Evolutionary conservation across 1,140 invertebrate genomes (phyloP).

Genomic region (Drosophila rufa): DNA sequence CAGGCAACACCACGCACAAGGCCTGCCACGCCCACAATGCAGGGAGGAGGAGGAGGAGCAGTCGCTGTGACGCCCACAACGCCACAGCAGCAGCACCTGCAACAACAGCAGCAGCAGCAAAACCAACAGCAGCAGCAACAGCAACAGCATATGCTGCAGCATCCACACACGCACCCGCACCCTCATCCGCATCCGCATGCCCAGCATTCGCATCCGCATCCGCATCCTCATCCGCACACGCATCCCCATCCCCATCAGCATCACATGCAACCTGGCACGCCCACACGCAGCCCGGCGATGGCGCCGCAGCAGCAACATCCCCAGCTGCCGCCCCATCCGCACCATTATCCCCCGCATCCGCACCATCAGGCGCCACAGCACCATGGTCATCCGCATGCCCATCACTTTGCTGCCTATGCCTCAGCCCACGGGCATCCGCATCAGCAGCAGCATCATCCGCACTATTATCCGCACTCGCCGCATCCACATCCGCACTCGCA

Average conservation of each 20-base stretch:
- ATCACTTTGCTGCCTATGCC: slow-evolving; percentile 44
- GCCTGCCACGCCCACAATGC: slow-evolving; percentile 63
- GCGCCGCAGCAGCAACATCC: slow-evolving; percentile 27
- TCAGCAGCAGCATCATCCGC: slow-evolving; percentile 50
- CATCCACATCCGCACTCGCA: slow-evolving; percentile 45
- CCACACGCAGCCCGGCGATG: slow-evolving; percentile 37
- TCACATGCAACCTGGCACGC: slow-evolving; percentile 54
- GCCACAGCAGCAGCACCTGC: slow-evolving; percentile 51
- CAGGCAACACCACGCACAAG: slow-evolving; percentile 57
- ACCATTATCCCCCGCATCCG: slow-evolving; percentile 52
- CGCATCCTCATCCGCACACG: slow-evolving; percentile 53
- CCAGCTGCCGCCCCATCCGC: slow-evolving; percentile 43
- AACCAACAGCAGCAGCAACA: slow-evolving; percentile 49
- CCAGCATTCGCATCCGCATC: slow-evolving; percentile 44
- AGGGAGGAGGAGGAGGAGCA: slow-evolving; percentile 16
- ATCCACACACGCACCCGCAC: slow-evolving; percentile 43
- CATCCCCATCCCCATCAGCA: slow-evolving; percentile 61
- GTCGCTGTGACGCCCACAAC: slow-evolving; percentile 35
- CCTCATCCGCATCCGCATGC: slow-evolving; percentile 41
- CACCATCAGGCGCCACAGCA: slow-evolving; percentile 41
- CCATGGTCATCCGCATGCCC: slow-evolving; percentile 57
- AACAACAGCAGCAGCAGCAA: slow-evolving; percentile 54
- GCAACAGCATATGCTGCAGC: slow-evolving; percentile 46
- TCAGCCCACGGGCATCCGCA: slow-evolving; percentile 54
- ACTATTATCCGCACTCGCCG: slow-evolving; percentile 44